Conservation (phyloP, 1,140 invertebrate genomes). For the Orchestia grillus region DNA sequence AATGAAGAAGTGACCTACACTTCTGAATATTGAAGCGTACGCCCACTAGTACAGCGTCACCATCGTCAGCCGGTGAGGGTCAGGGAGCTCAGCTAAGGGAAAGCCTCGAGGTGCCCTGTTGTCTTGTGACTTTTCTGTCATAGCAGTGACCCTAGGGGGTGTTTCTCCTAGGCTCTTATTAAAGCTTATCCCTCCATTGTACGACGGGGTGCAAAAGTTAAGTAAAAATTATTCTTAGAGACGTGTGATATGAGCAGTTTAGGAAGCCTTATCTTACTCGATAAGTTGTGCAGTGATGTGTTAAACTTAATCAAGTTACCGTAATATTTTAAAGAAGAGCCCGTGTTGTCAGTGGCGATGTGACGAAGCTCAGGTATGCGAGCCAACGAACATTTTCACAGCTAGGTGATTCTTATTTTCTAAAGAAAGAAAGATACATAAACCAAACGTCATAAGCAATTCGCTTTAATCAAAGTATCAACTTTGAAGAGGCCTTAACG, state of each 20-base stretch:
- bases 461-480: neutral
- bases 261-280: neutral
- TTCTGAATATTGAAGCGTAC: conserved; percentile 1
- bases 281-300: neutral
- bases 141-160: neutral
- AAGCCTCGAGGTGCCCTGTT: too few species aligned
- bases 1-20: conserved; percentile 18
- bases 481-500: neutral
- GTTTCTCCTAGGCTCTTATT: too few species aligned
- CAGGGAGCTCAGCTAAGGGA: neutral
- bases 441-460: neutral
- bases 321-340: neutral
- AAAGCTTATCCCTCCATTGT: neutral
- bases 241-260: neutral
- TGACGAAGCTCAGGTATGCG: neutral
- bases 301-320: neutral
- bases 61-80: too few species aligned
- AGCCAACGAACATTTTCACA: neutral
- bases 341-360: neutral
- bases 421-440: neutral
- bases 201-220: neutral
- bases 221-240: neutral
- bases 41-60: neutral
- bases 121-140: neutral
- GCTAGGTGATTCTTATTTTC: neutral